Conservation (phyloP, 2,888 invertebrate species). For the Tupiocoris notatus region DNA sequence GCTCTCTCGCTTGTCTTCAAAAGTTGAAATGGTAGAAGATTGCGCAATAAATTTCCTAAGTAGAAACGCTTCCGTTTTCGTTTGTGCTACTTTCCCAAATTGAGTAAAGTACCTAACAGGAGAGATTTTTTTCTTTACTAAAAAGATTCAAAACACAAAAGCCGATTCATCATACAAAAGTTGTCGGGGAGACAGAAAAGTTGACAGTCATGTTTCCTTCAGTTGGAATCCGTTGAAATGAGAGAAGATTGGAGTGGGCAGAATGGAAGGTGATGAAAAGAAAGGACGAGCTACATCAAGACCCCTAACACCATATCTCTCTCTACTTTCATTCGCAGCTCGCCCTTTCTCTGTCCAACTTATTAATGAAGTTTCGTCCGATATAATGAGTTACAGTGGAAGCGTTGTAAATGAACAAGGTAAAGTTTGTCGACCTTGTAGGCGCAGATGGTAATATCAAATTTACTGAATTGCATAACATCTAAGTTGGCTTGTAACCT, state of each 20-base stretch:
- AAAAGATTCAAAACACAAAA: constrained; percentile 32
- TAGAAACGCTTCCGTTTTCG: constrained; percentile 34
- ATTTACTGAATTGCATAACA: constrained; percentile 26
- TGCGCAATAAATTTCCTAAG: constrained; percentile 34
- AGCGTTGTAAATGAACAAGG: constrained; percentile 11
- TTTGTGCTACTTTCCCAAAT: constrained; percentile 31
- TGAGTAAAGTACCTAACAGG: constrained; percentile 37
- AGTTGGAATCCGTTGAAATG: too few relatives aligned
- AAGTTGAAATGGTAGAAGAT: constrained; percentile 35
- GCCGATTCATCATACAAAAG: constrained; percentile 38
- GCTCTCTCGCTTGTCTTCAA: background rate
- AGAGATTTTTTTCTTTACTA: constrained; percentile 17
- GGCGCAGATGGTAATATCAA: constrained; percentile 14
- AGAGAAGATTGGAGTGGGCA: too few relatives aligned
- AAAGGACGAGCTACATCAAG: too few relatives aligned
- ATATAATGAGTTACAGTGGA: constrained; percentile 22
- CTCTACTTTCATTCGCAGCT: too few relatives aligned
- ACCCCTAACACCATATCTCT: too few relatives aligned
- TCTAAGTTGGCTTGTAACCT: constrained; percentile 17
- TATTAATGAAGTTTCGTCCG: constrained; percentile 30
- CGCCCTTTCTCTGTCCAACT: too few relatives aligned
- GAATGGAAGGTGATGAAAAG: too few relatives aligned
- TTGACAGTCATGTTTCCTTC: constrained; percentile 28
- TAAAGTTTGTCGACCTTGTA: background rate
- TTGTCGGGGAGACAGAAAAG: constrained; percentile 34